Evolutionary conservation across 2,113 vertebrate genomes (phyloP), one percentile per base, ranked within the genome.

Genomic region (Epinephelus cyanopodus): DNA sequence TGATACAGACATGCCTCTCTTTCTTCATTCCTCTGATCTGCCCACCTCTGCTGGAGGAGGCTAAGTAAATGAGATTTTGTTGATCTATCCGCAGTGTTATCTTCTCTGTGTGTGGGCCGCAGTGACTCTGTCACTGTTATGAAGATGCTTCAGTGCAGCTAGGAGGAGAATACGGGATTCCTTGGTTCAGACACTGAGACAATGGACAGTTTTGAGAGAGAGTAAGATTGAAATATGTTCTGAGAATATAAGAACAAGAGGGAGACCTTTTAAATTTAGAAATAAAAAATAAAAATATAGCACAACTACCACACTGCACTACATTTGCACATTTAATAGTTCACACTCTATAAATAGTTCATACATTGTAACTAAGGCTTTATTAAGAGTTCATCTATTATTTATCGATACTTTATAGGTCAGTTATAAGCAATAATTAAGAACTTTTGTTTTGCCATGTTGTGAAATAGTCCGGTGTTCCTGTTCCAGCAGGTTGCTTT

Each of bases 1-100:
- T 77, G 74, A 68, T 65, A 33, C 50, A 77, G 77, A 68, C 78
- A 75, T 60, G 48, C 60, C 5, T 71, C 50, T 63, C 48, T 71
- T 68, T 78, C 65, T 63, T 53, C 13, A 33, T n/a, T 27, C 81
- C 68, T 87, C 85, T 82, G 72, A 92, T 91, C 77, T 89, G 79
- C 79, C 70, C 58, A 23, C 54, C 78, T 54, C 64, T 81, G 61
- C 57, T 57, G 82, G n/a, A 37, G 81, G 62, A 87, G 50, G 62
- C 65, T 33, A 23, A 69, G 25, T 68, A 82, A 85, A 87, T 81
- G 53, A 79, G 81, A 85, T 76, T 79, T 65, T 53, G 63, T 23
- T 65, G 45, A 73, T 87, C 18, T 71, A 21, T 78, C 53, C 17
- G 3, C 67, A 57, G 54, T 17, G 42, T 63, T 45, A 45, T 45